Conservation (phyloP, 2,888 invertebrate genomes). For the Agrotis puta region DNA sequence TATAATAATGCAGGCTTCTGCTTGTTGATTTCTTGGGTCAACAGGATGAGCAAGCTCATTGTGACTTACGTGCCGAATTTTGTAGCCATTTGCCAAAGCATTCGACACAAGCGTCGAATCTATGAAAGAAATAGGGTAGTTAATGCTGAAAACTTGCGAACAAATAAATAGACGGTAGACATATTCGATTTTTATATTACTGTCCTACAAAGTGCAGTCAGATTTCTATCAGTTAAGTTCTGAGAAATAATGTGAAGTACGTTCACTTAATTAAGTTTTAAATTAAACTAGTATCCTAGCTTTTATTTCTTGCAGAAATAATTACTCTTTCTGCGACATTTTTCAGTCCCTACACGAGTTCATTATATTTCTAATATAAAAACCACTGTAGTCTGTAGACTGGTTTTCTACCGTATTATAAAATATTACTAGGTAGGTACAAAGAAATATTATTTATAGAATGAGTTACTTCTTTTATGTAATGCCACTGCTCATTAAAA, state of each 20-base stretch:
- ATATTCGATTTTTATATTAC: too few species aligned
- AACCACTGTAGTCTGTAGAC: neutral
- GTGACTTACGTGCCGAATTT: too few species aligned
- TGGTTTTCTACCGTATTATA: constrained; percentile 2
- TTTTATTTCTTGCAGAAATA: constrained; percentile 35
- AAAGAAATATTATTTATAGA: neutral
- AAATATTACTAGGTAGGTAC: constrained; percentile 5
- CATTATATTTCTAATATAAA: constrained; percentile 42
- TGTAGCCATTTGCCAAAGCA: too few species aligned
- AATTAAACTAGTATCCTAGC: constrained; percentile 33
- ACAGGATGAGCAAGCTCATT: too few species aligned
- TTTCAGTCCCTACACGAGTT: constrained; percentile 14
- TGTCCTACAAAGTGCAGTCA: too few species aligned
- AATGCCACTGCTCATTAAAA: neutral
- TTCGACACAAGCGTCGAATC: too few species aligned
- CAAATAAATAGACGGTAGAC: too few species aligned
- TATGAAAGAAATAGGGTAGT: too few species aligned
- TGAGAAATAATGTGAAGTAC: constrained; percentile 15
- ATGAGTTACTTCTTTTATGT: neutral
- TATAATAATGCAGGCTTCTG: too few species aligned
- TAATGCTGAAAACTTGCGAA: too few species aligned
- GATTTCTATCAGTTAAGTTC: neutral
- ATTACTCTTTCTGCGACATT: constrained; percentile 46
- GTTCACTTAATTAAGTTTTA: constrained; percentile 37
- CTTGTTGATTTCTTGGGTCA: too few species aligned